Conservation (phyloP, 53 echinoderm and acorn worm species). For the Antedon mediterranea region DNA sequence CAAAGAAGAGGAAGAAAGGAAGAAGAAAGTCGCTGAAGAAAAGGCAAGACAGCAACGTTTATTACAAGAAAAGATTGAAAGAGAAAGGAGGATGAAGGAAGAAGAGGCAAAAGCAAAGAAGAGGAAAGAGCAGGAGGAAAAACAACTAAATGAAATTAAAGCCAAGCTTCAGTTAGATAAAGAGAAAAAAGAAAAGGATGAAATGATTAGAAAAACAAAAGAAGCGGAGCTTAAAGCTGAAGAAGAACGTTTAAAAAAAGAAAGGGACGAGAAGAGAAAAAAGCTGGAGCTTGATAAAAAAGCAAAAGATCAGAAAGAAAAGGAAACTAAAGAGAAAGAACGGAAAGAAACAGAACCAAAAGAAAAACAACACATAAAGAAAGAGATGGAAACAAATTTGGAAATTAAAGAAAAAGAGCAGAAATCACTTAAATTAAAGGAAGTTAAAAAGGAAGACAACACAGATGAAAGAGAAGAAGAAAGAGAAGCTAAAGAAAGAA, state of each 20-base stretch:
- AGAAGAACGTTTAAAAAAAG: slow-evolving; percentile 16
- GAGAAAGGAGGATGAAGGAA: slow-evolving; percentile 6
- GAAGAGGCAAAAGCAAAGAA: slow-evolving; percentile 7
- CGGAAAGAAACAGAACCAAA: not conserved
- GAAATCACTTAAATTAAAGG: no score
- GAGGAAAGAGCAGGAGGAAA: slow-evolving; percentile 11
- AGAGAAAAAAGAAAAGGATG: slow-evolving; percentile 15
- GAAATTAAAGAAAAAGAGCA: no score
- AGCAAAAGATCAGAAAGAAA: not conserved
- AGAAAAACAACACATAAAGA: no score
- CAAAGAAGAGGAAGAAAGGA: slow-evolving; percentile 4
- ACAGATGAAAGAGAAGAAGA: no score
- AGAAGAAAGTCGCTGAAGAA: not conserved
- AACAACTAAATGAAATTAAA: slow-evolving; percentile 4
- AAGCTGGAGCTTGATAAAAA: not conserved
- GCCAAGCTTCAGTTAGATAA: slow-evolving; percentile 1
- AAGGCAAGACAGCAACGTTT: not conserved
- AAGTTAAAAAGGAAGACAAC: no score
- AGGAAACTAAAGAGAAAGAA: not conserved
- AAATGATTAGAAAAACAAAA: slow-evolving; percentile 14
- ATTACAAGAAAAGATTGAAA: slow-evolving; percentile 7
- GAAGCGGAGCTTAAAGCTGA: slow-evolving; percentile 13
- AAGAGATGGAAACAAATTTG: no score
- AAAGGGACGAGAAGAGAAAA: slow-evolving; percentile 1
- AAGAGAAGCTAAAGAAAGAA: no score